These are phyloP conservation scores for Phyllopteryx taeniolatus DNA, from an alignment of 2,113 vertebrate genomes.

Conservation along the genomic window DNA sequence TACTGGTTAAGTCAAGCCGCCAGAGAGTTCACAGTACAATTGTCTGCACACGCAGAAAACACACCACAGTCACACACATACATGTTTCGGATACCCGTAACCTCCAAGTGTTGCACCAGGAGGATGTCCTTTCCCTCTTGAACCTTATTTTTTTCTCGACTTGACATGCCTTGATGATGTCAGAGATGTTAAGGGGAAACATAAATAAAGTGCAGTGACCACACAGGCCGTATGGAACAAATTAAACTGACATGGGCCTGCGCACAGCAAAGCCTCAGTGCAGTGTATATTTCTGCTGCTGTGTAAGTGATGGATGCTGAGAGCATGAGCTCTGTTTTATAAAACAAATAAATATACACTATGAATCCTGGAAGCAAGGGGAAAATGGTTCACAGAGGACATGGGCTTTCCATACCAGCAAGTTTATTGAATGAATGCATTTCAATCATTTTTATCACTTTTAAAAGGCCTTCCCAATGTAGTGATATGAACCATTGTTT, in stretches of 20 bases:
- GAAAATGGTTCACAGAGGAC: slow-evolving; percentile 25
- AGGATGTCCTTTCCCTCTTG: slow-evolving; percentile 47
- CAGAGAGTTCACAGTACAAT: slow-evolving; percentile 48
- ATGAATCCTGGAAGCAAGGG: neutral
- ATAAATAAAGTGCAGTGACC: slow-evolving; percentile 63
- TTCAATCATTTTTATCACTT: neutral
- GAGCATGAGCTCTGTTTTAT: slow-evolving; percentile 27
- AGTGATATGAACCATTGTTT: slow-evolving; percentile 31
- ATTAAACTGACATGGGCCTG: slow-evolving; percentile 58
- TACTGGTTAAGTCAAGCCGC: slow-evolving; percentile 39
- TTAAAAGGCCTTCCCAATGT: neutral
- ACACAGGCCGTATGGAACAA: slow-evolving; percentile 60
- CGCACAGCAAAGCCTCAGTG: slow-evolving; percentile 28
- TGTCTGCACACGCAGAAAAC: slow-evolving; percentile 4
- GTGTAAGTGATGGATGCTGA: slow-evolving; percentile 45
- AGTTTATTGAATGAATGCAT: slow-evolving; percentile 7
- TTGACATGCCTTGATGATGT: slow-evolving; percentile 63
- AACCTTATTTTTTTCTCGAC: slow-evolving; percentile 59
- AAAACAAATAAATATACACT: slow-evolving; percentile 17
- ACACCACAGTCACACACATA: slow-evolving; percentile 18
- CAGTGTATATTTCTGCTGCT: slow-evolving; percentile 45
- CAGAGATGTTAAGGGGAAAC: slow-evolving; percentile 61
- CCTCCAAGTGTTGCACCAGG: slow-evolving; percentile 45
- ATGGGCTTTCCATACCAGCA: slow-evolving; percentile 27
- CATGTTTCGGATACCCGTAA: slow-evolving; percentile 53